Percentiles rank a stretch among this genome's conserved stretches.
phyloP scores from a whole-genome alignment of 1,140 invertebrate species.

The Dinothrombium tinctorium region DNA sequence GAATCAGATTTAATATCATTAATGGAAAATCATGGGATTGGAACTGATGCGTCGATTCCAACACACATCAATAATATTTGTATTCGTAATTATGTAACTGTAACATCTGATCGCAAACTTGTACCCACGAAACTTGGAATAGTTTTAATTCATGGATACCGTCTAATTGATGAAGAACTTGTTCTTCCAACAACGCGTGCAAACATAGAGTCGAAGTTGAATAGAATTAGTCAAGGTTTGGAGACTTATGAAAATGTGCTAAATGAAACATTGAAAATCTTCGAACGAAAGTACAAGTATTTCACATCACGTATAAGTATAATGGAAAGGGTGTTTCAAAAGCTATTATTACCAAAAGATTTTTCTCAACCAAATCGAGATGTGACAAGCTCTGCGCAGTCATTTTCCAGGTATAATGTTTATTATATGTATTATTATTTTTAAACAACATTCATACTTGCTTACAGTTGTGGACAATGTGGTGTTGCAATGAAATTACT shows the following conservation, averaged over 20 bases:
- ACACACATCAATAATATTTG: constrained; percentile 99
- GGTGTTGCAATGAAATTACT: no score
- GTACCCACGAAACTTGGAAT: constrained; percentile 83
- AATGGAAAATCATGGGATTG: constrained; percentile 98
- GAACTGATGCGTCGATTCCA: constrained; percentile 94
- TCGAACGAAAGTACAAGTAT: constrained; percentile 81
- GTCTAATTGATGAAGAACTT: constrained; percentile 91
- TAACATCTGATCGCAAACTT: constrained; percentile 43
- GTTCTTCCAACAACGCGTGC: constrained; percentile 91
- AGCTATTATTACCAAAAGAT: constrained; percentile 35
- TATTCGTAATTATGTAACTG: constrained; percentile 83
- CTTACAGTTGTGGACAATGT: no score
- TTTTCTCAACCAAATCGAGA: neutral
- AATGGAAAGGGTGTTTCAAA: constrained; percentile 96
- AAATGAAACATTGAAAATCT: constrained; percentile 77
- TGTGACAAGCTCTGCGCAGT: neutral
- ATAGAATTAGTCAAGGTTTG: constrained; percentile 72
- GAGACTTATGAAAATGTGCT: constrained; percentile 66
- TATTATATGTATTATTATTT: neutral
- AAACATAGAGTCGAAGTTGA: constrained; percentile 85
- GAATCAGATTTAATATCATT: constrained; percentile 93
- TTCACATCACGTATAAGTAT: constrained; percentile 71
- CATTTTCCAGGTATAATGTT: neutral
- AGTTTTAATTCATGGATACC: constrained; percentile 89
- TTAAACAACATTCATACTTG: constrained; percentile 50